phyloP scores from a whole-genome alignment of 2,888 invertebrate genomes.

The Strigamia transsilvanica region DNA sequence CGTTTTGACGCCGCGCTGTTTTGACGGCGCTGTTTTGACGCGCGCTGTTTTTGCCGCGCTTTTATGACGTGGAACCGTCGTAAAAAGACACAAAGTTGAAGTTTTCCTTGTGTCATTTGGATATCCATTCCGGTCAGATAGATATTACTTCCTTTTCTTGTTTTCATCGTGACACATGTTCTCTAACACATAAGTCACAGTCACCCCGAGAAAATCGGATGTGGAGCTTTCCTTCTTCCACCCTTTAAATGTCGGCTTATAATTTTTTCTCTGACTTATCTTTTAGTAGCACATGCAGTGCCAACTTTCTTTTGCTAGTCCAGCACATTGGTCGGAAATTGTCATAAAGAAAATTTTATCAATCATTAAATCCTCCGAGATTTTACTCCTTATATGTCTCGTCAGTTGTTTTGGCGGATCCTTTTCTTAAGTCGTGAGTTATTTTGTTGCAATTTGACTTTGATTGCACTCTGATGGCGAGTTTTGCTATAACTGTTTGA shows the following conservation, averaged over 20 bases:
- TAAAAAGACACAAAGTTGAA: slow-evolving; percentile 48
- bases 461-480: slow-evolving; percentile 17
- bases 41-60: too few relatives aligned
- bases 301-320: slow-evolving; percentile 25
- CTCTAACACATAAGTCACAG: slow-evolving; percentile 37
- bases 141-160: slow-evolving; percentile 43
- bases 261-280: slow-evolving; percentile 35
- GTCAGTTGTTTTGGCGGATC: slow-evolving; percentile 37
- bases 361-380: slow-evolving; percentile 32
- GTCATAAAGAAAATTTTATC: slow-evolving; percentile 49
- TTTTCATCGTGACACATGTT: slow-evolving; percentile 47
- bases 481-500: slow-evolving; percentile 17
- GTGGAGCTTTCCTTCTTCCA: not conserved
- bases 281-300: slow-evolving; percentile 32
- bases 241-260: not conserved
- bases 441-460: slow-evolving; percentile 31
- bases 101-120: slow-evolving; percentile 34
- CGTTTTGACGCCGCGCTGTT: too few relatives aligned
- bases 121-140: slow-evolving; percentile 40
- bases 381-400: not conserved
- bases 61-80: too few relatives aligned
- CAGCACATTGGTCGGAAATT: slow-evolving; percentile 42
- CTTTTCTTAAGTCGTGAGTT: slow-evolving; percentile 15
- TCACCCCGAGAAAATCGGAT: slow-evolving; percentile 46
- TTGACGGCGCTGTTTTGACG: too few relatives aligned